Conservation (phyloP, 2,888 invertebrate genomes). For the Scaptodrosophila latifasciaeformis region DNA sequence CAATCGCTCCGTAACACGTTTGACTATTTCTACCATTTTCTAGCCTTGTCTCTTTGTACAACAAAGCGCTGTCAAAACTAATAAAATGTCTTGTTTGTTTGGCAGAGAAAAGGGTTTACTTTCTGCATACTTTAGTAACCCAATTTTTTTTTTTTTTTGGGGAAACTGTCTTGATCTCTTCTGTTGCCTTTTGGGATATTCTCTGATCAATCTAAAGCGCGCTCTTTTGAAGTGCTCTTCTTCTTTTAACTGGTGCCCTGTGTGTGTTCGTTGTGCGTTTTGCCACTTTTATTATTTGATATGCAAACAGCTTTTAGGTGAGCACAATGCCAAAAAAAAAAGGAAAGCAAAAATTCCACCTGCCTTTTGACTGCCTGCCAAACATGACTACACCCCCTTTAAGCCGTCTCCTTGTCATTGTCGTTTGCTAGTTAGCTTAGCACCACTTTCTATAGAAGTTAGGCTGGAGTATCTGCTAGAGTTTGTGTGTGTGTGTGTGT, state of each 20-base stretch:
- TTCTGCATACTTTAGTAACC: slow-evolving; percentile 1
- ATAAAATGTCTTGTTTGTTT: slow-evolving; percentile 53
- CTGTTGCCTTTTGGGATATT: slow-evolving; percentile 7
- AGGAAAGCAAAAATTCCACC: background rate
- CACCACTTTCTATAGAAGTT: background rate
- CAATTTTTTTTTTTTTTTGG: slow-evolving; percentile 21
- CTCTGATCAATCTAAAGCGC: slow-evolving; percentile 46
- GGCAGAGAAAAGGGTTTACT: slow-evolving; percentile 38
- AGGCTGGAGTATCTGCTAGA: too few species aligned
- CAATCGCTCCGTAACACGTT: too few species aligned
- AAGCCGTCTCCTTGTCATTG: too few species aligned
- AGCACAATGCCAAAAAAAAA: background rate
- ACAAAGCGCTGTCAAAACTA: slow-evolving; percentile 67
- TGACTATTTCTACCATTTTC: background rate
- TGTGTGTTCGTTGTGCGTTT: too few species aligned
- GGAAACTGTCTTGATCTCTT: background rate
- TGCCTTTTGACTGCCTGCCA: background rate
- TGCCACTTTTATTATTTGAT: slow-evolving; percentile 62
- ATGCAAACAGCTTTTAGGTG: slow-evolving; percentile 56
- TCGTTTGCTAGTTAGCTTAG: background rate
- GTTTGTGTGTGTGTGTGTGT: background rate
- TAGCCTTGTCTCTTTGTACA: slow-evolving; percentile 23
- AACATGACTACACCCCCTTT: background rate
- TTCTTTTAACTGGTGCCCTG: slow-evolving; percentile 20
- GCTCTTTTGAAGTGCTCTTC: slow-evolving; percentile 49